Evolutionary conservation across 92 coral and sea anemone genomes (phyloP).

Genomic region (Epizoanthus rinbou): DNA sequence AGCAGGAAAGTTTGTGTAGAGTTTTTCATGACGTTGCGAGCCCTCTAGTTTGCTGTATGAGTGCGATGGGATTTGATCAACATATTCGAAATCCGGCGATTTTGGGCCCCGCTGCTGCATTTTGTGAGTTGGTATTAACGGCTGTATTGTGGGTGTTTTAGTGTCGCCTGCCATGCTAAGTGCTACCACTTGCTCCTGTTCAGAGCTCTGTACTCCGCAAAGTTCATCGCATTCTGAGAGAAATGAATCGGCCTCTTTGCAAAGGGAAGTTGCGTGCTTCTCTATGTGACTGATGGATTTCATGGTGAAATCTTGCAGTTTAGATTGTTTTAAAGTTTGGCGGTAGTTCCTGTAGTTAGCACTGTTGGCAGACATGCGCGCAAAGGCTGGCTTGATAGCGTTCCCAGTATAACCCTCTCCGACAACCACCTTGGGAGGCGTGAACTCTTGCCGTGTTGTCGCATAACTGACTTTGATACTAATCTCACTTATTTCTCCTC

Average conservation of each 20-base stretch:
- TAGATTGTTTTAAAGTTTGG: constrained; percentile 45
- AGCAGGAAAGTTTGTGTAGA: constrained; percentile 32
- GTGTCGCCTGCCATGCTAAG: not conserved
- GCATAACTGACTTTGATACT: constrained; percentile 32
- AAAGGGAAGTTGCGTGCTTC: constrained; percentile 57
- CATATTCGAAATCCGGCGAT: not conserved
- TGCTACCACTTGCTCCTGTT: not conserved
- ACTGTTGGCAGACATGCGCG: constrained; percentile 22
- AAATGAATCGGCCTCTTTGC: constrained; percentile 60
- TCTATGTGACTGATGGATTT: constrained; percentile 42
- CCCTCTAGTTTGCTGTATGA: not conserved
- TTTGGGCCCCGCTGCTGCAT: not conserved
- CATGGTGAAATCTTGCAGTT: constrained; percentile 36
- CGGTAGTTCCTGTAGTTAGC: constrained; percentile 23
- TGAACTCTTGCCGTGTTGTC: constrained; percentile 45
- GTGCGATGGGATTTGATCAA: not conserved
- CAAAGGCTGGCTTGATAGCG: constrained; percentile 36
- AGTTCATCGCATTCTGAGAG: constrained; percentile 44
- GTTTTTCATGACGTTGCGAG: constrained; percentile 1
- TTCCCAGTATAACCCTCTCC: constrained; percentile 56
- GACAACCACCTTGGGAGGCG: constrained; percentile 57
- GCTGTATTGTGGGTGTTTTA: constrained; percentile 9
- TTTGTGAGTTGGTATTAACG: not conserved
- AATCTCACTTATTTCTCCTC: not conserved
- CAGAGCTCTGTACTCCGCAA: not conserved